These are phyloP conservation scores for Chrysopilus asiliformis DNA, from an alignment of 2,888 invertebrate genomes.

Conservation along the genomic window DNA sequence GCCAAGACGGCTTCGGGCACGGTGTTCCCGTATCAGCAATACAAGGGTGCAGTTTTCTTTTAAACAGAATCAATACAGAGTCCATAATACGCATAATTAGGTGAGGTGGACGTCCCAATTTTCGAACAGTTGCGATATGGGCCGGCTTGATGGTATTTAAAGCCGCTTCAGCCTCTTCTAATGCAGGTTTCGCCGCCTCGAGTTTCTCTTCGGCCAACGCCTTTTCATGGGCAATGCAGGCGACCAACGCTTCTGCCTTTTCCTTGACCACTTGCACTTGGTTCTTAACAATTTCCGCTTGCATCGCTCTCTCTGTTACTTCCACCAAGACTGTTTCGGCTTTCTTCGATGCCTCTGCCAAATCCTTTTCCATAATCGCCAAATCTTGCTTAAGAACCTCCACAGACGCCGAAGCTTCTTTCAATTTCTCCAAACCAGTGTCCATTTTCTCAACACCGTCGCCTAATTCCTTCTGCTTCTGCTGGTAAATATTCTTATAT, in stretches of 20 bases:
- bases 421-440: slow-evolving; percentile 84
- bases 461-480: slow-evolving; percentile 78
- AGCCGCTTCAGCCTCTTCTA: slow-evolving; percentile 90
- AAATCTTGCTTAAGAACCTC: slow-evolving; percentile 82
- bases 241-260: slow-evolving; percentile 80
- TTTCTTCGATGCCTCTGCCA: slow-evolving; percentile 83
- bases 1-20: slow-evolving; percentile 92
- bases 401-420: slow-evolving; percentile 90
- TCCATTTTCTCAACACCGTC: slow-evolving; percentile 89
- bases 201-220: slow-evolving; percentile 81
- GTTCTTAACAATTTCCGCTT: slow-evolving; percentile 90
- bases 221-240: slow-evolving; percentile 79
- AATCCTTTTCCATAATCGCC: slow-evolving; percentile 86
- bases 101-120: slow-evolving; percentile 89
- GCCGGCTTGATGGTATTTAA: slow-evolving; percentile 93
- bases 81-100: slow-evolving; percentile 98
- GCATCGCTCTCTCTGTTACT: slow-evolving; percentile 86
- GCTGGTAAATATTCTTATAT: slow-evolving; percentile 85
- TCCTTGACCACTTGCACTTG: slow-evolving; percentile 93
- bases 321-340: slow-evolving; percentile 78
- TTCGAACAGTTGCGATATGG: slow-evolving; percentile 89
- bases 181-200: slow-evolving; percentile 88
- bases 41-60: slow-evolving; percentile 71
- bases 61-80: slow-evolving; percentile 84
- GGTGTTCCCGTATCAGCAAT: slow-evolving; percentile 63